Evolutionary conservation across 2,888 invertebrate genomes (phyloP).

Genomic region (Cacoxenus indagator): DNA sequence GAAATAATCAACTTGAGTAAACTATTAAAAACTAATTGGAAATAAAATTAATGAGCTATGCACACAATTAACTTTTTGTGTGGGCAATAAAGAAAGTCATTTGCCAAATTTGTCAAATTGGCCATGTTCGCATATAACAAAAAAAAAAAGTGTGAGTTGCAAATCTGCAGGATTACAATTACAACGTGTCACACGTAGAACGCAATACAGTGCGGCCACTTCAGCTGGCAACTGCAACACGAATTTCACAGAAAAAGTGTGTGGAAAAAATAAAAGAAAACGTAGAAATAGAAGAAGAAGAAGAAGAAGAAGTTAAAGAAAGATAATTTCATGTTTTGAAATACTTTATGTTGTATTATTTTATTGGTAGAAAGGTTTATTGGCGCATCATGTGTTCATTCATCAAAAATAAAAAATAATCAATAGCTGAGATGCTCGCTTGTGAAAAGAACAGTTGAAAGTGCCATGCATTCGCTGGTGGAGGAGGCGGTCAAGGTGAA

Average conservation of each 20-base stretch:
- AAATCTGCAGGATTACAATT: slow-evolving; percentile 20
- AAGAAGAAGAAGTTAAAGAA: not conserved
- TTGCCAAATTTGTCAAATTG: slow-evolving; percentile 35
- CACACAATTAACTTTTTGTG: slow-evolving; percentile 29
- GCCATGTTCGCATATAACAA: not conserved
- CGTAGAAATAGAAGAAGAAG: not conserved
- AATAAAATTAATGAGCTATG: slow-evolving; percentile 57
- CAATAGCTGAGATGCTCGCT: not conserved
- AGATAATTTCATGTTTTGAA: not conserved
- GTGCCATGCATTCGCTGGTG: no score
- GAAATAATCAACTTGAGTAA: not conserved
- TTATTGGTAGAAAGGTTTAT: slow-evolving; percentile 39
- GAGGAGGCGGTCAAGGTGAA: slow-evolving; percentile 46
- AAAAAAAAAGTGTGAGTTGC: not conserved
- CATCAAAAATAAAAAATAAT: slow-evolving; percentile 29
- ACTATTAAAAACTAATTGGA: slow-evolving; percentile 59
- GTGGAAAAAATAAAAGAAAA: no score
- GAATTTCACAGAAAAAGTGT: no score
- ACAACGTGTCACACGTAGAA: slow-evolving; percentile 10
- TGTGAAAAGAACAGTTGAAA: slow-evolving; percentile 3
- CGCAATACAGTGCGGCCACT: not conserved
- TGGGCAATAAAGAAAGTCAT: no score
- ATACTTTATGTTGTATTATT: not conserved
- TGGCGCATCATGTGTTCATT: slow-evolving; percentile 38
- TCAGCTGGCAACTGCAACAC: not conserved